Percentiles rank a stretch among this genome's conserved stretches.
Conservation (phyloP, 2,797 vertebrate genomes). For the Neomorphus geoffroyi region DNA sequence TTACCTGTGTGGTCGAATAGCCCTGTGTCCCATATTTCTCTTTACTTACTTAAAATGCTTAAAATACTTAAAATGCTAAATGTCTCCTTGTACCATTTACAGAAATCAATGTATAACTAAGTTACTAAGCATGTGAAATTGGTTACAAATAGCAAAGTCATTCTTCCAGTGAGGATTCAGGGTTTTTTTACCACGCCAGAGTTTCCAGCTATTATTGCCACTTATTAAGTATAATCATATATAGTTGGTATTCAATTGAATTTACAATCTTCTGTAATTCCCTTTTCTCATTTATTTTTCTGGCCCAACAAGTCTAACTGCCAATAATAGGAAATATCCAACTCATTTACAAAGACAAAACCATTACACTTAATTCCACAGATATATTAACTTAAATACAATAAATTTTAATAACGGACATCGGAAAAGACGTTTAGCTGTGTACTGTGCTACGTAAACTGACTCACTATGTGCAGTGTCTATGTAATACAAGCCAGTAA, state of each 20-base stretch:
- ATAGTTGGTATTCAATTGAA: not conserved
- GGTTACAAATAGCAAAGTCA: not conserved
- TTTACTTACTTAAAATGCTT: not conserved
- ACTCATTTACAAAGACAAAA: not conserved
- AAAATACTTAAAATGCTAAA: no score
- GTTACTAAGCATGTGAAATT: not conserved
- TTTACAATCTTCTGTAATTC: slow-evolving; percentile 4
- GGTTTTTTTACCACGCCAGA: not conserved
- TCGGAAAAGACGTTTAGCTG: not conserved
- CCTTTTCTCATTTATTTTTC: slow-evolving; percentile 18
- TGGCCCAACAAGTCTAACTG: slow-evolving; percentile 12
- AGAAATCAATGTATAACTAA: not conserved
- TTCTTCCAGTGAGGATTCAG: not conserved
- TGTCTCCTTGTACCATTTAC: not conserved
- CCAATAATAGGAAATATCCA: slow-evolving; percentile 1
- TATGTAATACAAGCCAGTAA: not conserved
- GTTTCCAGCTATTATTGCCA: slow-evolving; percentile 3
- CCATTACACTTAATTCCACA: not conserved
- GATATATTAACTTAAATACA: not conserved
- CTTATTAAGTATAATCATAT: slow-evolving; percentile 13
- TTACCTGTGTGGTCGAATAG: not conserved
- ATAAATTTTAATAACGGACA: slow-evolving; percentile 7
- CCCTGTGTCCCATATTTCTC: not conserved
- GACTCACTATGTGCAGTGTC: not conserved
- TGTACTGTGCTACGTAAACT: not conserved